A percentile compares a stretch with the other conserved stretches of the same genome.
These are phyloP conservation scores for Chrysolina americana DNA, from an alignment of 2,888 invertebrate species.

Conservation along the genomic window DNA sequence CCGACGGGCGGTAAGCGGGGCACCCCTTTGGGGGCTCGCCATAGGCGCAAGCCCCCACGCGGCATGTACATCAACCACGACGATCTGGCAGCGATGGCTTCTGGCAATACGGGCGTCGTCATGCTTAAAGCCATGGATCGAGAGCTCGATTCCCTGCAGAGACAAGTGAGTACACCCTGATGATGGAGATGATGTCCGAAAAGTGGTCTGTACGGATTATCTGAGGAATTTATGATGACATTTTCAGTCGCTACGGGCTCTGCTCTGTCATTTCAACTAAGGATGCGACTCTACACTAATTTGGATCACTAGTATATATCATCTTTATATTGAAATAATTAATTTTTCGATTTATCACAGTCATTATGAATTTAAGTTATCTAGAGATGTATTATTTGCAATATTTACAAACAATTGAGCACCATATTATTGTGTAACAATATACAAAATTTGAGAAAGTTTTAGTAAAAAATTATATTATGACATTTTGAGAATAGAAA, in stretches of 20 bases:
- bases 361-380: too few species aligned
- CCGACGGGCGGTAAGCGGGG: constrained; percentile 73
- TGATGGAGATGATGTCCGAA: constrained; percentile 26
- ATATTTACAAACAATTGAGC: too few species aligned
- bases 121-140: constrained; percentile 94
- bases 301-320: too few species aligned
- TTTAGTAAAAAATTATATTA: too few species aligned
- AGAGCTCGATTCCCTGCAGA: constrained; percentile 93
- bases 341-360: too few species aligned
- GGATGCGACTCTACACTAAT: background rate
- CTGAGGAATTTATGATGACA: background rate
- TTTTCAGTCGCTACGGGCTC: background rate
- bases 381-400: too few species aligned
- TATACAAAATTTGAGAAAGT: too few species aligned
- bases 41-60: constrained; percentile 91
- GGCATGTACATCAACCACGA: constrained; percentile 99
- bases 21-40: constrained; percentile 68
- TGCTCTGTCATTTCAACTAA: background rate
- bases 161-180: constrained; percentile 85
- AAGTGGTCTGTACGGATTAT: constrained; percentile 13
- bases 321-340: too few species aligned
- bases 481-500: too few species aligned
- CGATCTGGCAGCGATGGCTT: constrained; percentile 93
- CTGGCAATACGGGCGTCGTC: constrained; percentile 81
- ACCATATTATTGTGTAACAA: too few species aligned